Evolutionary conservation across 2,797 vertebrate genomes (phyloP).

Genomic region (Leontopithecus rosalia): DNA sequence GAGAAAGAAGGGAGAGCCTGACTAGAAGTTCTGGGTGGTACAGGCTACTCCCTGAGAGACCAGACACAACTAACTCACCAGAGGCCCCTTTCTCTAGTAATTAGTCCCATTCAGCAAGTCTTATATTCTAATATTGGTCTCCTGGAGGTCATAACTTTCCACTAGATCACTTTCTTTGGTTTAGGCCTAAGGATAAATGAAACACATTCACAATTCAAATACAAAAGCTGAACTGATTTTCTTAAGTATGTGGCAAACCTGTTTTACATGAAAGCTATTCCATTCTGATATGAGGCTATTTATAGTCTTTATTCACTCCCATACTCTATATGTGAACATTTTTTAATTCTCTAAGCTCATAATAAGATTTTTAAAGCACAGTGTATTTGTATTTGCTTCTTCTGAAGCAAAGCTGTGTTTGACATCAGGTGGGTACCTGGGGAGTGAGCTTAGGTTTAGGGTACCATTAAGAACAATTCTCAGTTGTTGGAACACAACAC

Average conservation of each 20-base stretch:
- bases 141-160: not conserved
- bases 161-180: not conserved
- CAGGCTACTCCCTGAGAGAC: not conserved
- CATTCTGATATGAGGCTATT: not conserved
- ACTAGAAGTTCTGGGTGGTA: not conserved
- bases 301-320: not conserved
- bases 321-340: not conserved
- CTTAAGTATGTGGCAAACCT: not conserved
- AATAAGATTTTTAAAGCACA: not conserved
- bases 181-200: not conserved
- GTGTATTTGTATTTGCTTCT: not conserved
- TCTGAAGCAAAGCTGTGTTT: constrained; percentile 8
- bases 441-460: not conserved
- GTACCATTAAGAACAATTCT: not conserved
- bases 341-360: not conserved
- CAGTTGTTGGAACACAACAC: not conserved
- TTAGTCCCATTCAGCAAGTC: not conserved
- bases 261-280: not conserved
- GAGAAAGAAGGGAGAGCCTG: not conserved
- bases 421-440: not conserved
- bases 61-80: not conserved
- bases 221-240: not conserved
- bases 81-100: not conserved
- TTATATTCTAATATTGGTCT: not conserved
- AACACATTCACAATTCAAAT: not conserved